A percentile compares a stretch with the other conserved stretches of the same genome.
Evolutionary conservation across 2,797 vertebrate genomes (phyloP).

Genomic region (Neosilurus hyrtlii): DNA sequence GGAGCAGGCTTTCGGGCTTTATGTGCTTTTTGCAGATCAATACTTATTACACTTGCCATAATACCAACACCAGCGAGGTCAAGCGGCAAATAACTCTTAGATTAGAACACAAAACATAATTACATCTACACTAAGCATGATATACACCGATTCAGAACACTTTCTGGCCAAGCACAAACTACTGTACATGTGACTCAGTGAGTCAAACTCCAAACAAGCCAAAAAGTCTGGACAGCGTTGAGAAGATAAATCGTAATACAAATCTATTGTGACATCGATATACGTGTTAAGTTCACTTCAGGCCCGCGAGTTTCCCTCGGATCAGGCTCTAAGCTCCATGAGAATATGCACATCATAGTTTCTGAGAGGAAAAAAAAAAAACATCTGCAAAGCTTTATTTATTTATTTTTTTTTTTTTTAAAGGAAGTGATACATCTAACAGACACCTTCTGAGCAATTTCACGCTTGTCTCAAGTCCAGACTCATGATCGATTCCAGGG

Average conservation of each 20-base stretch:
- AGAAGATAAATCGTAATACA: not conserved
- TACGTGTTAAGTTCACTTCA: not conserved
- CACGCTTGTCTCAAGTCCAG: not conserved
- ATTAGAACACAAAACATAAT: not conserved
- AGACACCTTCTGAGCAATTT: slow-evolving; percentile 3
- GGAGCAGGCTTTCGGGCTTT: slow-evolving; percentile 3
- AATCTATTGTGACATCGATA: not conserved
- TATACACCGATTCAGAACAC: not conserved
- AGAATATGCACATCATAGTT: not conserved
- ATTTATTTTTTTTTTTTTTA: not conserved
- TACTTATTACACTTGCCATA: slow-evolving; percentile 19
- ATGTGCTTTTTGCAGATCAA: slow-evolving; percentile 31
- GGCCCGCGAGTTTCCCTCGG: not conserved
- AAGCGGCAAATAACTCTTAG: not conserved
- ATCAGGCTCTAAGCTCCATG: not conserved
- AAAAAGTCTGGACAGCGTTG: not conserved
- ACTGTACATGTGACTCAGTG: not conserved
- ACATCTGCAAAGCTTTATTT: not conserved
- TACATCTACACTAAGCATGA: not conserved
- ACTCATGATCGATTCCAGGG: slow-evolving; percentile 1
- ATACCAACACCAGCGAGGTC: slow-evolving; percentile 1
- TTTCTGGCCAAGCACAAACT: not conserved
- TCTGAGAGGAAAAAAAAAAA: not conserved
- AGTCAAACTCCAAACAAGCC: not conserved
- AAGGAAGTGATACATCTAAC: not conserved